phyloP scores from a whole-genome alignment of 2,888 invertebrate genomes.

The Pterostichus madidus region DNA sequence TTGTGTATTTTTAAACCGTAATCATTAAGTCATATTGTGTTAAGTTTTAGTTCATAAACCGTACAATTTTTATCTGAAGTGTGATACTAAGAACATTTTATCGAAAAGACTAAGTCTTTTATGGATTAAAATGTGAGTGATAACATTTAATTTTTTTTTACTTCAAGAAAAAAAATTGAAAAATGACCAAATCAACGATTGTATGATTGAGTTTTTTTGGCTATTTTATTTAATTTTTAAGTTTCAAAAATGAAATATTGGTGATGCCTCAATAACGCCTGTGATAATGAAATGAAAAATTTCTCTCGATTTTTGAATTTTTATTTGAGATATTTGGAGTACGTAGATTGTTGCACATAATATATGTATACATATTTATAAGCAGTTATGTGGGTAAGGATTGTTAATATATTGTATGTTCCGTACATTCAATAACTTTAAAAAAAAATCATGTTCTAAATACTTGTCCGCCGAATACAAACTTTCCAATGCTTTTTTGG shows the following conservation, averaged over 20 bases:
- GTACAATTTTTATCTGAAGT: slow-evolving; percentile 53
- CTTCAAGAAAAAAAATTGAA: slow-evolving; percentile 48
- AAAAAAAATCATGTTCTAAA: too few relatives aligned
- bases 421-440: slow-evolving; percentile 14
- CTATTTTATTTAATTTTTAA: slow-evolving; percentile 43
- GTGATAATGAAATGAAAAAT: slow-evolving; percentile 66
- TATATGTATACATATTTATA: slow-evolving; percentile 48
- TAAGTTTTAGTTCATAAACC: slow-evolving; percentile 52
- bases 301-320: slow-evolving; percentile 61
- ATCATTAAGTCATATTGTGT: slow-evolving; percentile 6
- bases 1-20: slow-evolving; percentile 23
- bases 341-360: slow-evolving; percentile 46
- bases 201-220: slow-evolving; percentile 59
- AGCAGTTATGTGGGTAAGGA: slow-evolving; percentile 20
- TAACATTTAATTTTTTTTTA: slow-evolving; percentile 64
- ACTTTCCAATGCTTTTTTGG: too few relatives aligned
- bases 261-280: slow-evolving; percentile 67
- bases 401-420: slow-evolving; percentile 37
- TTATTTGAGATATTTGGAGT: slow-evolving; percentile 63
- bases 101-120: slow-evolving; percentile 54
- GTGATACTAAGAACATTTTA: slow-evolving; percentile 66
- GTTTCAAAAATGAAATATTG: slow-evolving; percentile 66
- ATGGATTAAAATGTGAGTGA: slow-evolving; percentile 65
- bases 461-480: too few relatives aligned
- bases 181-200: slow-evolving; percentile 69